Evolutionary conservation across 2,888 invertebrate genomes (phyloP).

Genomic region (Agrypnus murinus): DNA sequence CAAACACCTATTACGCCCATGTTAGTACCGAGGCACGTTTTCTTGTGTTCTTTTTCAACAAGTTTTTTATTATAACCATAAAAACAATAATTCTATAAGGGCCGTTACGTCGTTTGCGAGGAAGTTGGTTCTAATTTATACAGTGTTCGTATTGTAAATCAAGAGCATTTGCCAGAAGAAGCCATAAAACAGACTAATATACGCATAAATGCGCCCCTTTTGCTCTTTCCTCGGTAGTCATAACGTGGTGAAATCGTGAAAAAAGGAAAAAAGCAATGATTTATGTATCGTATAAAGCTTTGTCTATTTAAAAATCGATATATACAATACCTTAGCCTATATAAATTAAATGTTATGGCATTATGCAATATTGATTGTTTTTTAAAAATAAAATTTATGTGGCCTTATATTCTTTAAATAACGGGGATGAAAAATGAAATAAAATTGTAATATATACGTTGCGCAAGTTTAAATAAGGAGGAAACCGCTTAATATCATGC

Average conservation of each 20-base stretch:
- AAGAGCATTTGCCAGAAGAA: slow-evolving; percentile 39
- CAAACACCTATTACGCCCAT: too few relatives aligned
- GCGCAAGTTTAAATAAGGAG: slow-evolving; percentile 21
- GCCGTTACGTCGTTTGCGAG: slow-evolving; percentile 7
- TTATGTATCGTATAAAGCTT: slow-evolving; percentile 14
- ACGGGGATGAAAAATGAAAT: neutral
- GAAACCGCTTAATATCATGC: slow-evolving; percentile 22
- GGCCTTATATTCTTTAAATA: too few relatives aligned
- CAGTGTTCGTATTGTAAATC: slow-evolving; percentile 35
- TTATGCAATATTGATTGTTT: too few relatives aligned
- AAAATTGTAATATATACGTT: slow-evolving; percentile 16
- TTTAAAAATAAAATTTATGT: too few relatives aligned
- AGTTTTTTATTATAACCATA: slow-evolving; percentile 33
- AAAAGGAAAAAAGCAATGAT: slow-evolving; percentile 15
- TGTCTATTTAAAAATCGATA: slow-evolving; percentile 9
- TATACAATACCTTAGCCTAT: neutral
- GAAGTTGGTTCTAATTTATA: slow-evolving; percentile 33
- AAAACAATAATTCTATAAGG: slow-evolving; percentile 23
- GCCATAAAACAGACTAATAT: slow-evolving; percentile 44
- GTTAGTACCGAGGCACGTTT: neutral
- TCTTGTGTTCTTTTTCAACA: slow-evolving; percentile 16
- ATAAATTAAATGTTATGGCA: too few relatives aligned
- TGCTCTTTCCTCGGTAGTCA: slow-evolving; percentile 21
- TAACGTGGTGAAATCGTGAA: slow-evolving; percentile 30
- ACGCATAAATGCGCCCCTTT: slow-evolving; percentile 39